phyloP scores from a whole-genome alignment of 2,797 vertebrate genomes.

The Manis javanica region DNA sequence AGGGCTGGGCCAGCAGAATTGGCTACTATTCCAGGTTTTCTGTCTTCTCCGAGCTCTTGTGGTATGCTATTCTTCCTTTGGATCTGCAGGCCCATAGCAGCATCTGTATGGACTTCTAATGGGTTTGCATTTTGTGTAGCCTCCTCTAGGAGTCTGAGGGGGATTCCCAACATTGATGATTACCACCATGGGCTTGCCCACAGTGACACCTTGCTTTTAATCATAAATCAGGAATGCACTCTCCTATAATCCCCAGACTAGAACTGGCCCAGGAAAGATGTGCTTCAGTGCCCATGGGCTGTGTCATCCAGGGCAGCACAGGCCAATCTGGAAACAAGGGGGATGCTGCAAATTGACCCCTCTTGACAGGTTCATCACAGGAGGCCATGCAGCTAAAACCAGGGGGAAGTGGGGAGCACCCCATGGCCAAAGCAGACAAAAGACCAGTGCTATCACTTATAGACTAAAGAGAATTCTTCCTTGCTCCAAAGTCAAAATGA shows the following conservation, averaged over 20 bases:
- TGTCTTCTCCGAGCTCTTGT: neutral
- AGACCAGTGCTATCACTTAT: neutral
- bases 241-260: neutral
- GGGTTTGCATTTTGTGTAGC: neutral
- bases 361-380: neutral
- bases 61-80: neutral
- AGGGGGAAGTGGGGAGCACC: neutral
- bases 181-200: neutral
- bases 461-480: neutral
- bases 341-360: neutral
- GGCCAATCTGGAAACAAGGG: neutral
- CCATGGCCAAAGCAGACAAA: neutral
- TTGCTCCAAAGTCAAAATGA: conserved; percentile 20
- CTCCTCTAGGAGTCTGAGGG: neutral
- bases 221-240: neutral
- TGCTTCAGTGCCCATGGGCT: neutral
- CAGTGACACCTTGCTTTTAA: conserved; percentile 1
- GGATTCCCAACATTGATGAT: neutral
- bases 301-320: neutral
- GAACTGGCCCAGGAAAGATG: conserved; percentile 7
- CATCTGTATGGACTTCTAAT: neutral
- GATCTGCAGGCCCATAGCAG: neutral
- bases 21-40: too few relatives aligned
- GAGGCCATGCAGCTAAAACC: neutral
- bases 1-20: neutral